Evolutionary conservation across 2,113 vertebrate species (phyloP), one percentile per base, ranked within the genome.

Genomic region (Cynocephalus volans): DNA sequence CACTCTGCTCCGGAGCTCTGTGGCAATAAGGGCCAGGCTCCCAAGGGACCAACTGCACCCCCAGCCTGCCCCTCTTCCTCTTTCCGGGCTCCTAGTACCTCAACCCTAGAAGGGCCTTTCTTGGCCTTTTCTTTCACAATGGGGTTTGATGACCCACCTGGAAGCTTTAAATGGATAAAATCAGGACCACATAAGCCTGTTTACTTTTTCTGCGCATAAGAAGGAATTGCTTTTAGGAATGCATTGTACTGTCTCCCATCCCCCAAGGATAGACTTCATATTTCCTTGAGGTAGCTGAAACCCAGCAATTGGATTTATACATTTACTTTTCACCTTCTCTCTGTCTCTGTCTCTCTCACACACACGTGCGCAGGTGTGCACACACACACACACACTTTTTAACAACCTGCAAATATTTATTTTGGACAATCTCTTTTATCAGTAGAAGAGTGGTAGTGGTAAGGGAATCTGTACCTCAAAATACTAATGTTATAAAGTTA

Each of bases 161-260:
- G 60, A 65, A 85, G 8, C 36, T 92, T 88, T 91, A 41, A 82
- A 72, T 64, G 64, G 50, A 69, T 80, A 83, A 81, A 81, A n/a
- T 10, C 28, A 8, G 50, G 70, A 88, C 48, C 56, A 69, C 52
- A 76, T 52, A 56, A 83, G 14, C 60, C 84, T 88, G 33, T 88
- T 93, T 67, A 77, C 48, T 70, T 82, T 92, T 80, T 60, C 77
- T 91, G 31, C 7, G 18, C 13, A 9, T 65, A 60, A 92, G 72
- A 81, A 60, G 69, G 77, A 56, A 14, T 91, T 96, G 65, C n/a
- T 48, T 98, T 95, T 88, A 81, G 62, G 41, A 87, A 54, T 77
- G 15, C 6, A 81, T 24, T 62, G 15, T 64, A 28, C 41, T n/a
- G 41, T 64, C 62, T 96, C 52, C 10, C 23, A 50, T 67, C 19